Evolutionary conservation across 2,888 invertebrate species (phyloP).

Genomic region (Amiota minor): DNA sequence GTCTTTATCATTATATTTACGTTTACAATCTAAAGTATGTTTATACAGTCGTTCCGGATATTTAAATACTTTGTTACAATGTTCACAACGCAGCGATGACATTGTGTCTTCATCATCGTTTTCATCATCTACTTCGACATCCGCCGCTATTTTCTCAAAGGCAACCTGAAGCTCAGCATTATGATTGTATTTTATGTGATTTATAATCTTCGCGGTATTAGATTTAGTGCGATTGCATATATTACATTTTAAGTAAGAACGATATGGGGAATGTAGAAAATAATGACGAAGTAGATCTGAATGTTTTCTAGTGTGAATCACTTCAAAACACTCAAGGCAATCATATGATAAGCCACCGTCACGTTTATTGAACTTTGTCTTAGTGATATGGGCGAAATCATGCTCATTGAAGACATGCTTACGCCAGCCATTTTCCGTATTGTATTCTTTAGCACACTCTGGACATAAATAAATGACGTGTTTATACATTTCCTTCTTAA

Average conservation of each 20-base stretch:
- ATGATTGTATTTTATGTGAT: constrained; percentile 63
- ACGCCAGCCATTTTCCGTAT: constrained; percentile 59
- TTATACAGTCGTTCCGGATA: not conserved
- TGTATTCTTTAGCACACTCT: constrained; percentile 60
- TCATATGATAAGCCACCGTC: constrained; percentile 48
- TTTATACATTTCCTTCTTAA: constrained; percentile 52
- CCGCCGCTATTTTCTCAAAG: constrained; percentile 43
- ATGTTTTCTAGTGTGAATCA: constrained; percentile 52
- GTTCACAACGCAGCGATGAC: constrained; percentile 41
- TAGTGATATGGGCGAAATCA: constrained; percentile 60
- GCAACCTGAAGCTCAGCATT: constrained; percentile 48
- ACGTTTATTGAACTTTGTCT: constrained; percentile 59
- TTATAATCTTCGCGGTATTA: constrained; percentile 64
- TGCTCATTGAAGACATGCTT: constrained; percentile 63
- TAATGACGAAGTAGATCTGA: constrained; percentile 64
- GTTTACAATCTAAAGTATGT: constrained; percentile 3
- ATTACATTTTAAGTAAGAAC: constrained; percentile 64
- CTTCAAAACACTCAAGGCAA: constrained; percentile 59
- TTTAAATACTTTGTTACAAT: constrained; percentile 56
- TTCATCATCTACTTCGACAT: constrained; percentile 18
- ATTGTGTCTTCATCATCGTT: not conserved
- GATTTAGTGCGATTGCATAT: constrained; percentile 65
- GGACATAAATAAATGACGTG: constrained; percentile 63
- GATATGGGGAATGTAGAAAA: constrained; percentile 66
- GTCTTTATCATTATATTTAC: not conserved